Evolutionary conservation across 30 jellyfish, hydroid and myxozoan species (phyloP).

Genomic region (Mastigias papua): DNA sequence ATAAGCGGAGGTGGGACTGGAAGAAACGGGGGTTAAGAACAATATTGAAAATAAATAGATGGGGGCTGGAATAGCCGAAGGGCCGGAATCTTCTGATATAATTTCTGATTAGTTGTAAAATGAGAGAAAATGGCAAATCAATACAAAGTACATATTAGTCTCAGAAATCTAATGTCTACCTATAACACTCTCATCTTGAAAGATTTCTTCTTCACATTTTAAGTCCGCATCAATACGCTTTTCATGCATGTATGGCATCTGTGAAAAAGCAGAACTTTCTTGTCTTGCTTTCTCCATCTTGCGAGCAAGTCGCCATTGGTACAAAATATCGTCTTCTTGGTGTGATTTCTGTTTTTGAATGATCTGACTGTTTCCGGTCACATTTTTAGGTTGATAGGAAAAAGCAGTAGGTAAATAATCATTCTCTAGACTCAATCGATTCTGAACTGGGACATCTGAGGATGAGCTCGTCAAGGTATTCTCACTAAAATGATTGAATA

Average conservation of each 20-base stretch:
- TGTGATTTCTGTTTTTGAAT: constrained; percentile 11
- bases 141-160: no score
- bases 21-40: no score
- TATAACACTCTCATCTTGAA: neutral
- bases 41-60: no score
- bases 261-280: constrained; percentile 28
- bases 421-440: neutral
- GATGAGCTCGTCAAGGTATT: constrained; percentile 60
- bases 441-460: neutral
- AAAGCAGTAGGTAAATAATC: neutral
- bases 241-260: constrained; percentile 32
- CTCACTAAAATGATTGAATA: constrained; percentile 25
- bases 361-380: neutral
- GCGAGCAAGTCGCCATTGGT: constrained; percentile 88
- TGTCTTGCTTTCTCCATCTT: constrained; percentile 73
- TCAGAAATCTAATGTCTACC: neutral
- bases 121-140: no score
- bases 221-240: neutral
- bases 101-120: no score
- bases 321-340: constrained; percentile 74
- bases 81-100: no score
- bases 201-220: constrained; percentile 1
- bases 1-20: no score
- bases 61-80: no score
- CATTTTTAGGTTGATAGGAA: neutral